phyloP scores from a whole-genome alignment of 2,888 invertebrate species.

The Cataglyphis livida region DNA sequence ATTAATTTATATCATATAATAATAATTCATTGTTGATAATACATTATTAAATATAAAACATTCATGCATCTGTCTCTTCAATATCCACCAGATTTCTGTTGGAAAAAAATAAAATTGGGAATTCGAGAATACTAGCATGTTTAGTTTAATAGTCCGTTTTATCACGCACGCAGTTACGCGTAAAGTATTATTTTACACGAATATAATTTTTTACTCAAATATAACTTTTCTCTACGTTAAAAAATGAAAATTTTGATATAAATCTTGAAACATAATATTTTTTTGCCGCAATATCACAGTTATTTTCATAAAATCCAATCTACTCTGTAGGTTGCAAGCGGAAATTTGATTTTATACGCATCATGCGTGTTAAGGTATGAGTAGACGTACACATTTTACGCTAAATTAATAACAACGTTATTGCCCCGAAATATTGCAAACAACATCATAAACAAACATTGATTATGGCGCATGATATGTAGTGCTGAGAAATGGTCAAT shows the following conservation, averaged over 20 bases:
- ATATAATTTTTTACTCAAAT: conserved; percentile 38
- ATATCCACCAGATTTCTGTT: neutral
- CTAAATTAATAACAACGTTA: conserved; percentile 5
- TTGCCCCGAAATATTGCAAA: neutral
- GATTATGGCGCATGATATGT: conserved; percentile 19
- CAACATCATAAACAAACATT: neutral
- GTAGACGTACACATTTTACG: conserved; percentile 3
- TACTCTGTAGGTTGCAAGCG: conserved; percentile 17
- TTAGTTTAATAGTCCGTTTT: conserved; percentile 29
- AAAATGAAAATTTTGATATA: conserved; percentile 32
- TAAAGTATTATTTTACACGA: conserved; percentile 35
- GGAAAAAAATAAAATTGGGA: conserved; percentile 36
- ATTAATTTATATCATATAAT: neutral
- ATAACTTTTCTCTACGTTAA: neutral
- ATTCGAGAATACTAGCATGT: conserved; percentile 32
- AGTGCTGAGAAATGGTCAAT: neutral
- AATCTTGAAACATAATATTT: conserved; percentile 45
- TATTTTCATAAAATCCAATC: conserved; percentile 43
- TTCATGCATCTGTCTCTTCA: neutral
- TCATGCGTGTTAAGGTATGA: conserved; percentile 1
- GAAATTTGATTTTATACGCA: conserved; percentile 36
- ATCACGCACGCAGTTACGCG: neutral
- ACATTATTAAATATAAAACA: neutral
- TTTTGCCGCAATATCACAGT: conserved; percentile 25
- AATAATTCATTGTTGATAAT: neutral